Conservation (phyloP, 2,113 vertebrate genomes). For the Eretmochelys imbricata region DNA sequence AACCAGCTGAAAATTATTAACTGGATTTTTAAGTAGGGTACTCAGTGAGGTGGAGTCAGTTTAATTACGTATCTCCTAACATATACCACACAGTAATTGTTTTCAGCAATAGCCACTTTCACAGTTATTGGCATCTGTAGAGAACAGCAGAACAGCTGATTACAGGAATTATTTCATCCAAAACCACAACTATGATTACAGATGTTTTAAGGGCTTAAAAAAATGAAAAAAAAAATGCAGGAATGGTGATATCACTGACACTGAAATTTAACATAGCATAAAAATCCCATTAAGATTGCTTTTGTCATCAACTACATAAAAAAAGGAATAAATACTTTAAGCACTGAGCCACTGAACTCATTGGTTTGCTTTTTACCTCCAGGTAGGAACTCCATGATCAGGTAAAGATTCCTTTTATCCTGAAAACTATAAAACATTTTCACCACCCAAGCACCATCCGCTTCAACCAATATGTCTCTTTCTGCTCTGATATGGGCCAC, state of each 20-base stretch:
- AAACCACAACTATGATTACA: neutral
- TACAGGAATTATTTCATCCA: neutral
- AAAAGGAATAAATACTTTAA: neutral
- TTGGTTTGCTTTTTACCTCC: conserved; percentile 84
- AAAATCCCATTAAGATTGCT: neutral
- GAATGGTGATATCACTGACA: neutral
- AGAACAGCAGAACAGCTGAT: neutral
- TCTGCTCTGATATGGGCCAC: conserved; percentile 97
- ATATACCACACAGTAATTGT: neutral
- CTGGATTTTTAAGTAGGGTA: neutral
- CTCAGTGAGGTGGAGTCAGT: neutral
- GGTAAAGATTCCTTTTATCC: conserved; percentile 97
- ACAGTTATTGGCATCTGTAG: neutral
- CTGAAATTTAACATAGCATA: neutral
- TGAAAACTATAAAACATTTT: conserved; percentile 99
- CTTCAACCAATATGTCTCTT: conserved; percentile 97
- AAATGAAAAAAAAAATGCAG: neutral
- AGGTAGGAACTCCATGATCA: conserved; percentile 99
- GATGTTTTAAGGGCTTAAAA: neutral
- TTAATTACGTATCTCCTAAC: neutral
- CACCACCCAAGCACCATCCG: conserved; percentile 97
- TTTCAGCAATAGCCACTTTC: neutral
- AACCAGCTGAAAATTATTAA: neutral
- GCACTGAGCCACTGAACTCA: neutral
- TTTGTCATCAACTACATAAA: neutral